These are phyloP conservation scores for Drosophila melanica DNA, from an alignment of 1,140 invertebrate genomes.

Conservation along the genomic window DNA sequence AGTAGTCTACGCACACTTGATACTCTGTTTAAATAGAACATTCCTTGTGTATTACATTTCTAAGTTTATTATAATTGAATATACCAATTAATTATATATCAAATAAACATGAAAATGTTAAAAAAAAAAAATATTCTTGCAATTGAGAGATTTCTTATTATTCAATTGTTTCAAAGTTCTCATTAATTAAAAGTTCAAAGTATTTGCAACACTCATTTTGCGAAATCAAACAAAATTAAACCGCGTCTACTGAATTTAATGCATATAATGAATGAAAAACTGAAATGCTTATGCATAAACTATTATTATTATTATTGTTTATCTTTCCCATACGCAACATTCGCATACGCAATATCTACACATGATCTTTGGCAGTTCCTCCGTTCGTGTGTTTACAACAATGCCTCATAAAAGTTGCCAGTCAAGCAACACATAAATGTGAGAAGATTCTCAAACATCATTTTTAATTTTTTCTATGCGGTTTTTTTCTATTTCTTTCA, in stretches of 20 bases:
- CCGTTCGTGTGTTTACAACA: conserved; percentile 14
- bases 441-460: conserved; percentile 45
- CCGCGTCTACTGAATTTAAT: not conserved
- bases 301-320: conserved; percentile 6
- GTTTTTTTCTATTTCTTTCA: conserved; percentile 7
- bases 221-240: conserved; percentile 7
- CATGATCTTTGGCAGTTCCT: conserved; percentile 15
- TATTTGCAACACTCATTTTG: conserved; percentile 3
- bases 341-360: conserved; percentile 32
- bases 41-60: not conserved
- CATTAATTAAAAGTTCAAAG: conserved; percentile 10
- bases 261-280: conserved; percentile 17
- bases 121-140: too few species aligned
- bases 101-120: too few species aligned
- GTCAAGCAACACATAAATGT: conserved; percentile 34
- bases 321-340: conserved; percentile 28
- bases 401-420: conserved; percentile 39
- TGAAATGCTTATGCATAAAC: conserved; percentile 1
- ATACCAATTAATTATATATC: too few species aligned
- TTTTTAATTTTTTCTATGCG: conserved; percentile 9
- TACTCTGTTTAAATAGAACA: conserved; percentile 11
- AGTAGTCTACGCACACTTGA: conserved; percentile 8
- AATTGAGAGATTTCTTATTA: too few species aligned
- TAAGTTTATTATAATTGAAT: too few species aligned
- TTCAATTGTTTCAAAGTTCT: not conserved